Evolutionary conservation across 2,113 vertebrate species (phyloP), one percentile per base, ranked within the genome.

Genomic region (Cercocebus atys): DNA sequence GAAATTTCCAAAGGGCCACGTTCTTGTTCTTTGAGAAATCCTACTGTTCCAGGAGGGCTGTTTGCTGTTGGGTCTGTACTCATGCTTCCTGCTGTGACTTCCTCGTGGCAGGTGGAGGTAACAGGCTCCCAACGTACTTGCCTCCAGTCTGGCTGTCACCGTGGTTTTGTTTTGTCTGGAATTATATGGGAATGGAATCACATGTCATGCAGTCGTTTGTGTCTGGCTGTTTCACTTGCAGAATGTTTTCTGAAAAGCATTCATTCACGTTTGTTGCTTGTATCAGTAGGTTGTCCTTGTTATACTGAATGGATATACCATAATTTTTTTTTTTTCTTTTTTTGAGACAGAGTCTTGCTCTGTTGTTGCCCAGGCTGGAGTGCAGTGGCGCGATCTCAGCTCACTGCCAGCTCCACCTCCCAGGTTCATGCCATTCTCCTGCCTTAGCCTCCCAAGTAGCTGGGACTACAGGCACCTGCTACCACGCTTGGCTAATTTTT

Each of bases 81-180:
- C 6, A 0, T 25, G 1, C 68, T 3, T 2, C 88, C 72, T 50
- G 4, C 8, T 8, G 13, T 6, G 20, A 16, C 73, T 40, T 80
- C 4, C 22, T 45, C 0, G 3, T 0, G 0, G 5, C 40, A 4
- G 10, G 50, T 4, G 11, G 16, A 32, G 27, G 27, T 22, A 52
- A 27, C 47, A 35, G 40, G 22, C 12, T 0, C 61, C 6, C 18
- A 0, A 40, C 16, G 5, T 8, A n/a, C 30, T 72, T 23, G 16
- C 11, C 84, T 9, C n/a, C 61, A 5, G 32, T 11, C 14, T 52
- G 52, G n/a, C 52, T 8, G 0, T 72, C 35, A 27, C 11, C 10
- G 0, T 7, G 8, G 40, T 66, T 64, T 73, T 64, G 55, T 40
- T 52, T 73, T 64, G 55, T 85, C 70, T 64, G 13, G 57, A 84